Conservation (phyloP, 1,140 invertebrate genomes). For the Phenacoccus solenopsis region DNA sequence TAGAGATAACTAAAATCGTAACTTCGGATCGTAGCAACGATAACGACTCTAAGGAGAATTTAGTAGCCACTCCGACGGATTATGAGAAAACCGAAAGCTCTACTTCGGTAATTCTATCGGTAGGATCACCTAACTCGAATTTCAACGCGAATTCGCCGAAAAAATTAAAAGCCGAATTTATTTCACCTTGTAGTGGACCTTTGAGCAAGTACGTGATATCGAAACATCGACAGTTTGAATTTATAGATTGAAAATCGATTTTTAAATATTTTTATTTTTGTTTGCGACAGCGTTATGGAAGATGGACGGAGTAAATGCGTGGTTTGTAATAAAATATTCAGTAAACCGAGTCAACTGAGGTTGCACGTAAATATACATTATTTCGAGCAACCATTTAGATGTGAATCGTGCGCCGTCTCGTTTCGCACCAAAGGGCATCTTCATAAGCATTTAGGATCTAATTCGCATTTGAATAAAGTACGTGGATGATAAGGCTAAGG, state of each 20-base stretch:
- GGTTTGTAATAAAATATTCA: conserved; percentile 83
- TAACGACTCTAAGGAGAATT: not conserved
- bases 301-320: conserved; percentile 71
- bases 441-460: conserved; percentile 80
- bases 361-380: conserved; percentile 94
- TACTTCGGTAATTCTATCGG: not conserved
- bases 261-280: too few relatives aligned
- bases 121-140: not conserved
- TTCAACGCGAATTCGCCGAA: not conserved
- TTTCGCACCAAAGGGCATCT: conserved; percentile 84
- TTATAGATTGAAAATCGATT: too few relatives aligned
- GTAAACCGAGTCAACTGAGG: conserved; percentile 73
- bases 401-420: conserved; percentile 78
- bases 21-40: not conserved
- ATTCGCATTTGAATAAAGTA: conserved; percentile 82
- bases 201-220: conserved; percentile 37
- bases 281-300: conserved; percentile 47
- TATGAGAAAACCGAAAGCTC: not conserved
- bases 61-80: not conserved
- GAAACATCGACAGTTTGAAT: too few relatives aligned
- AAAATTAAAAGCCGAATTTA: conserved; percentile 38
- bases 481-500: conserved; percentile 24
- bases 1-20: not conserved
- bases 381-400: conserved; percentile 81
- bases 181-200: conserved; percentile 35